Evolutionary conservation across 2,797 vertebrate species (phyloP), one percentile per base, ranked within the genome.

Genomic region (Salmo trutta): DNA sequence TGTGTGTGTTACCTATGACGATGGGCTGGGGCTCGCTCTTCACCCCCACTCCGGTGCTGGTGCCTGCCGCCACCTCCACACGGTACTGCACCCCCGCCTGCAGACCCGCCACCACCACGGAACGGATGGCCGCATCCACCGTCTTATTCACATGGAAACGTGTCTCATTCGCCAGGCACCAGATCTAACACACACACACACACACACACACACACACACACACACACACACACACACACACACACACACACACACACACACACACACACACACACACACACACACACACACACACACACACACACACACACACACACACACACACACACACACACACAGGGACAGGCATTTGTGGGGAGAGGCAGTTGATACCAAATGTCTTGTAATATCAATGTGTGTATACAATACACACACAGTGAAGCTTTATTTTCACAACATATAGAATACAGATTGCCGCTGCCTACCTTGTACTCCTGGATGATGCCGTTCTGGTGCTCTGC

Each of bases 401-500:
- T 1, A 67, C 21, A 64, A 64, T 2, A 24, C 59, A 24, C 59
- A 19, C 12, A 64, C 59, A 19, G n/a, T 5, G 2, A 27, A 24
- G 0, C 59, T 64, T 54, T 47, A 47, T 47, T 47, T 47, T 47
- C 10, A 14, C 41, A 47, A 47, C 41, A 47, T 14, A 14, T 47
- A 47, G 41, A 47, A n/a, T 65, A 24, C 62, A 36, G 33, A 19
- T 31, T 68, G 62, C 24, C 41, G 76, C 24, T 41, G 17, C 82
- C 6, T 93, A 99, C 98, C 96, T 97, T 98, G 85, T 99, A 99
- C 84, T 99, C 98, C 89, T 98, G 98, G 90, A 99, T 98, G 85
- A 99, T 96, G 90, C 98, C 98, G 10, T 99, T 99, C 91, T 99
- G 98, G 85, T 99, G 95, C 85, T 99, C 97, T 0, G 94, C 87